phyloP scores from a whole-genome alignment of 2,113 vertebrate genomes.

The Litocranius walleri region DNA sequence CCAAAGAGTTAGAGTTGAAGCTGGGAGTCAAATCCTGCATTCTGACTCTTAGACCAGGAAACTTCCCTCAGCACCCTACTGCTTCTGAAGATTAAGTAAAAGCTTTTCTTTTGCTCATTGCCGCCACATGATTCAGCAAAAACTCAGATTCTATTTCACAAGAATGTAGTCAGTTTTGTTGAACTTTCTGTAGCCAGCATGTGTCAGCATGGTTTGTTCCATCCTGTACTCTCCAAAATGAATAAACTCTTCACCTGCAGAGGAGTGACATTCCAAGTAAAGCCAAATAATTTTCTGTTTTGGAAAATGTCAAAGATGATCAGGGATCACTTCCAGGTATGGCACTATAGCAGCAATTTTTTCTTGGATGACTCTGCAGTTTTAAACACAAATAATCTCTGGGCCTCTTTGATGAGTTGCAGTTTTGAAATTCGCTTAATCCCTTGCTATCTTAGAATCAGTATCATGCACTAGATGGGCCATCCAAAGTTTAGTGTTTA shows the following conservation, averaged over 20 bases:
- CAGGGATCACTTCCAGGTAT: slow-evolving; percentile 14
- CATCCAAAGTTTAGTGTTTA: slow-evolving; percentile 26
- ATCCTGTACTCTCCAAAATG: not conserved
- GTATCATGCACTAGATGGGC: not conserved
- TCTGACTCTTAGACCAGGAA: not conserved
- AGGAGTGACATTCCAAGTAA: slow-evolving; percentile 61
- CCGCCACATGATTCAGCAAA: slow-evolving; percentile 31
- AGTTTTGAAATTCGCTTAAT: slow-evolving; percentile 52
- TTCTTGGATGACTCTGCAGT: slow-evolving; percentile 3
- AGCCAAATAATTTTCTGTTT: slow-evolving; percentile 50
- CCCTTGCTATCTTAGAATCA: not conserved
- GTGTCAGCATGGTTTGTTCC: not conserved
- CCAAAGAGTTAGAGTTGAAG: not conserved
- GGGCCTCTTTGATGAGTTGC: not conserved
- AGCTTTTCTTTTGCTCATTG: not conserved
- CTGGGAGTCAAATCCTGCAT: not conserved
- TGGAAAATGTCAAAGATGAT: slow-evolving; percentile 55
- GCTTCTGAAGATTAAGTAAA: not conserved
- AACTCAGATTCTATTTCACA: not conserved
- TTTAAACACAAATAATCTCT: slow-evolving; percentile 18
- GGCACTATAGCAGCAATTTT: not conserved
- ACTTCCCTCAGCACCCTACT: not conserved
- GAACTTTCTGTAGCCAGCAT: not conserved
- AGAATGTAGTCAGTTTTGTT: not conserved
- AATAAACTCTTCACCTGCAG: slow-evolving; percentile 50